Conservation (phyloP, 1,140 invertebrate species). For the Pogonus chalceus region DNA sequence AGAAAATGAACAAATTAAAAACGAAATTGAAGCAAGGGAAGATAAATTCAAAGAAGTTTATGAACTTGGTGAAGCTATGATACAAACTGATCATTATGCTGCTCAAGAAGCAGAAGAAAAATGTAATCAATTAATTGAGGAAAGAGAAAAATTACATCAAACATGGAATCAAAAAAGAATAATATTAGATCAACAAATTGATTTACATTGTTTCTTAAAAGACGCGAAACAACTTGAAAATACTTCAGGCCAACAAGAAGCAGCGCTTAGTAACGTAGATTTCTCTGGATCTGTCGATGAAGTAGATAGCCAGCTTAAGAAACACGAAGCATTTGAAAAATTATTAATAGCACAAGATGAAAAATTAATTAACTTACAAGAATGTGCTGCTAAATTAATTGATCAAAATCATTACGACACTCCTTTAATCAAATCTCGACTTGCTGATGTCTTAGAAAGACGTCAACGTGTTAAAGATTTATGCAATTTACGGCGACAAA, state of each 20-base stretch:
- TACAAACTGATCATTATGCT: constrained; percentile 78
- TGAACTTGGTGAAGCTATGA: constrained; percentile 72
- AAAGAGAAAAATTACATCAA: constrained; percentile 65
- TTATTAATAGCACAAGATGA: constrained; percentile 75
- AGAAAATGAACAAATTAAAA: constrained; percentile 84
- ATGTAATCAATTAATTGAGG: constrained; percentile 55
- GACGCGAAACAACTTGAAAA: constrained; percentile 92
- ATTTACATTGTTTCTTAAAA: constrained; percentile 87
- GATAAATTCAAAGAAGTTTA: constrained; percentile 72
- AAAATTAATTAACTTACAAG: constrained; percentile 66
- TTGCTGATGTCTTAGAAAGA: constrained; percentile 60
- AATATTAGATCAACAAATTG: constrained; percentile 86
- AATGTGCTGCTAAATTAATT: constrained; percentile 81
- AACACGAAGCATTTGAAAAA: constrained; percentile 86
- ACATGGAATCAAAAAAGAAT: constrained; percentile 86
- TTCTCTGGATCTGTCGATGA: constrained; percentile 66
- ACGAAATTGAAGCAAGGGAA: constrained; percentile 91
- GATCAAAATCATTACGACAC: constrained; percentile 92
- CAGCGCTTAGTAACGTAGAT: constrained; percentile 43
- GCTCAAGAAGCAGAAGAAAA: constrained; percentile 68
- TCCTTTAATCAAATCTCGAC: constrained; percentile 62
- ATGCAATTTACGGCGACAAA: constrained; percentile 48
- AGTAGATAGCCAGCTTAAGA: constrained; percentile 75
- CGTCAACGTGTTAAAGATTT: constrained; percentile 59
- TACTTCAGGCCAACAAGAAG: constrained; percentile 80